Base-by-base conservation (phyloP, 2,113 vertebrate genomes). In the Emydura subglobosa region DNA sequence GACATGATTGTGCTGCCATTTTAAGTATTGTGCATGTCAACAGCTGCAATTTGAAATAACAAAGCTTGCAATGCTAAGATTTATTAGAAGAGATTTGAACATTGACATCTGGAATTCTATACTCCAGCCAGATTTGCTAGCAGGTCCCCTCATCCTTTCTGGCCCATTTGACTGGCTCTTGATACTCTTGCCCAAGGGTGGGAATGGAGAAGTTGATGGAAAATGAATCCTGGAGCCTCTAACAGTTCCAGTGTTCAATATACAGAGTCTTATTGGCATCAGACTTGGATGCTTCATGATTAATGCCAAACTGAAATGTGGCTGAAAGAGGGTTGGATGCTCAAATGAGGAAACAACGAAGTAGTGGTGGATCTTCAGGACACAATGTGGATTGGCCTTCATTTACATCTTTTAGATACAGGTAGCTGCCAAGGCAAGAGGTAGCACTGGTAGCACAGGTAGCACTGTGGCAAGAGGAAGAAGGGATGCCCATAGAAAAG, bases 1-100 rank as follows among this genome's bases (percentile, higher is more conserved):
- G 96, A 82, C 96, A 86, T 78, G 93, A n/a, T 87, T 74, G 68
- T 91, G 79, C 50, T 42, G 55, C 24, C 42, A 12, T 21, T 81
- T 65, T 27, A 87, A 80, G 1, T 47, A 19, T 22, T 82, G 49
- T 91, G 59, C 29, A 39, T 72, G 83, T 93, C 89, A 85, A 13
- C 21, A 29, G 14, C 27, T 39, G 17, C 4, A 34, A n/a, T 16
- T n/a, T 94, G 39, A 94, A 91, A n/a, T 72, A 72, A 72, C 8
- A 39, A 72, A 72, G 34, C 17, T 19, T 68, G 65, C 31, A 68
- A 21, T 34, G 65, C 17, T 68, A n/a, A n/a, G 65, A 86, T 17
- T 57, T 85, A 24, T 61, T 39, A 2, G 49, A 89, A 85, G 53
- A 47, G 5, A 7, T 61, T n/a, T 61, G 76, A 39, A 80, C 13